Percentiles rank a stretch among this genome's conserved stretches.
Conservation (phyloP, 2,888 invertebrate species). For the Athripsodes cinereus region DNA sequence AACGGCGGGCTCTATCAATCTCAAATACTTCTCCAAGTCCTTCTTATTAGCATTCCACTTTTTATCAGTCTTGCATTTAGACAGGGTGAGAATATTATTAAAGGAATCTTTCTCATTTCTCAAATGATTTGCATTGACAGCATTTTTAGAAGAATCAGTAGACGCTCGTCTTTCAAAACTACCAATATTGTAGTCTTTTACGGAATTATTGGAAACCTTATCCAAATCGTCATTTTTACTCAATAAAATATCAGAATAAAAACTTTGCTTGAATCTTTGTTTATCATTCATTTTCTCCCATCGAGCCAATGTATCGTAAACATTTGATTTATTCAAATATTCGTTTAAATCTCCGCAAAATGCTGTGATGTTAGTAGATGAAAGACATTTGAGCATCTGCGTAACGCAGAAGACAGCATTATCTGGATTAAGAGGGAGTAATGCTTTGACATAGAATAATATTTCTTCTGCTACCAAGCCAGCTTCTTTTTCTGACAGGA, state of each 20-base stretch:
- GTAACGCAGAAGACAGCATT: constrained; percentile 69
- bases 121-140: constrained; percentile 38
- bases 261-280: constrained; percentile 5
- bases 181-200: neutral
- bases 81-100: constrained; percentile 44
- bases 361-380: constrained; percentile 62
- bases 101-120: constrained; percentile 38
- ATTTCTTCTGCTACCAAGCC: constrained; percentile 75
- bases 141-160: constrained; percentile 1
- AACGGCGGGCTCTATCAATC: constrained; percentile 92
- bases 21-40: constrained; percentile 68
- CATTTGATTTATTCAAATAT: constrained; percentile 12
- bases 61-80: constrained; percentile 43
- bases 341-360: constrained; percentile 20
- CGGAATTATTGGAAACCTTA: constrained; percentile 8
- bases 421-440: constrained; percentile 64
- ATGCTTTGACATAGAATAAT: constrained; percentile 64
- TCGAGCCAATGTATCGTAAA: neutral
- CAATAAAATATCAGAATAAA: constrained; percentile 23
- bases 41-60: constrained; percentile 49
- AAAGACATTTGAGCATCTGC: constrained; percentile 69
- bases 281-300: constrained; percentile 12
- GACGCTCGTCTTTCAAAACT: constrained; percentile 4
- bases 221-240: constrained; percentile 7
- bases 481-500: constrained; percentile 63